phyloP scores from a whole-genome alignment of 30 jellyfish, hydroid and myxozoan species.

The Turritopsis dohrnii region DNA sequence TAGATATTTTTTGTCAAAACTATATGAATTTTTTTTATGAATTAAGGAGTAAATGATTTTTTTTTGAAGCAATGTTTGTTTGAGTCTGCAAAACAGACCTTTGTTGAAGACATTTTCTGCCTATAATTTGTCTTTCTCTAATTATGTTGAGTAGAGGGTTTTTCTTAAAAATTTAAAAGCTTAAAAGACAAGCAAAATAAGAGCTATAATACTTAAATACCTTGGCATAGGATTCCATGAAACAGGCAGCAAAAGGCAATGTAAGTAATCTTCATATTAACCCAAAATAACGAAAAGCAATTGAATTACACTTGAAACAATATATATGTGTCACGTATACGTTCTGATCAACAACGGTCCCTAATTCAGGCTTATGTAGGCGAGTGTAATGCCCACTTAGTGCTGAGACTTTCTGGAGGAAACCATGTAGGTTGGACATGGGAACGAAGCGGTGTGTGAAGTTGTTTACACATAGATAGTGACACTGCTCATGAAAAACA shows the following conservation, averaged over 20 bases:
- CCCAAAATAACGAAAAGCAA: background rate
- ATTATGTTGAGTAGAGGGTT: no score
- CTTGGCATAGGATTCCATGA: background rate
- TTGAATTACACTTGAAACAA: background rate
- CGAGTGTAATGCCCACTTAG: background rate
- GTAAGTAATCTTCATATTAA: background rate
- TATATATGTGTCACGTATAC: background rate
- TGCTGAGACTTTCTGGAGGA: background rate
- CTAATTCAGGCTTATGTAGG: background rate
- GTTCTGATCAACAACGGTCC: background rate
- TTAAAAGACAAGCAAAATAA: background rate
- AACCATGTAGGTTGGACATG: background rate
- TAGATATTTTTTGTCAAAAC: background rate
- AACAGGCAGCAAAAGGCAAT: background rate
- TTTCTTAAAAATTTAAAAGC: no score
- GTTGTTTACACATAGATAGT: background rate
- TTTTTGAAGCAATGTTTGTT: no score
- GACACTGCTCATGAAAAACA: background rate
- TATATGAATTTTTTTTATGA: background rate
- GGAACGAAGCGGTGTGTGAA: background rate
- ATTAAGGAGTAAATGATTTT: background rate
- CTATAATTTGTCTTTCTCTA: no score
- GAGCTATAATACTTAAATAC: background rate
- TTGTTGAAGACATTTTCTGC: no score
- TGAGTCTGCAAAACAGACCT: no score